These are phyloP conservation scores for Camptogramma bilineatum DNA, from an alignment of 2,888 invertebrate species.

Conservation along the genomic window DNA sequence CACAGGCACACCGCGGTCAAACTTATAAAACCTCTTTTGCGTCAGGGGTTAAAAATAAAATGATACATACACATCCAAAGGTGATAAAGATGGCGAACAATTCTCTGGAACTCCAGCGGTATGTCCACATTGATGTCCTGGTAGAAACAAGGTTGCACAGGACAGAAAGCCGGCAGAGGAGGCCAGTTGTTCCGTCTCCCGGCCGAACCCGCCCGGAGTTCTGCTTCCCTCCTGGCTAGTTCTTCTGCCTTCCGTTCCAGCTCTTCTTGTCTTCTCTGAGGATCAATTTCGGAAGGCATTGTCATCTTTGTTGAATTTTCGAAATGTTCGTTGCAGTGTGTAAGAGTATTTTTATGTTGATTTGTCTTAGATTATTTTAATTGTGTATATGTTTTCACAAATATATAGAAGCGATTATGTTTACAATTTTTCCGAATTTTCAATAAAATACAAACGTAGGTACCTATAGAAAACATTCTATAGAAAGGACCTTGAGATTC, in stretches of 20 bases:
- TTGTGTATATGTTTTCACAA: too few relatives aligned
- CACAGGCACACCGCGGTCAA: too few relatives aligned
- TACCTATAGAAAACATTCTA: not conserved
- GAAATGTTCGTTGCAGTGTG: not conserved
- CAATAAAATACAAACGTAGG: not conserved
- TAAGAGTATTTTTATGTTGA: too few relatives aligned
- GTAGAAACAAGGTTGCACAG: constrained; percentile 99
- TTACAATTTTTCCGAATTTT: not conserved
- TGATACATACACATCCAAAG: constrained; percentile 97
- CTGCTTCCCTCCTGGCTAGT: constrained; percentile 94
- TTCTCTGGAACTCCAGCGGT: constrained; percentile 98
- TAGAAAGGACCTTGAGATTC: not conserved
- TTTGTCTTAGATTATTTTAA: too few relatives aligned
- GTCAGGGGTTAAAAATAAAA: too few relatives aligned
- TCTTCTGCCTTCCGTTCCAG: constrained; percentile 96
- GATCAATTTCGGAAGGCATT: constrained; percentile 34
- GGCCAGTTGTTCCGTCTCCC: constrained; percentile 98
- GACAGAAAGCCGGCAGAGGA: constrained; percentile 96
- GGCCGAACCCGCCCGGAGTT: constrained; percentile 88
- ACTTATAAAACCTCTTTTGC: too few relatives aligned
- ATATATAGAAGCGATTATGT: not conserved
- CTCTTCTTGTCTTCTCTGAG: constrained; percentile 93
- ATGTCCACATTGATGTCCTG: constrained; percentile 99
- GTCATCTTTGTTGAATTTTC: not conserved
- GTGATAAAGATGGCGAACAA: constrained; percentile 97